Base-by-base conservation (phyloP, 1,140 invertebrate genomes). In the Hyphantria cunea region DNA sequence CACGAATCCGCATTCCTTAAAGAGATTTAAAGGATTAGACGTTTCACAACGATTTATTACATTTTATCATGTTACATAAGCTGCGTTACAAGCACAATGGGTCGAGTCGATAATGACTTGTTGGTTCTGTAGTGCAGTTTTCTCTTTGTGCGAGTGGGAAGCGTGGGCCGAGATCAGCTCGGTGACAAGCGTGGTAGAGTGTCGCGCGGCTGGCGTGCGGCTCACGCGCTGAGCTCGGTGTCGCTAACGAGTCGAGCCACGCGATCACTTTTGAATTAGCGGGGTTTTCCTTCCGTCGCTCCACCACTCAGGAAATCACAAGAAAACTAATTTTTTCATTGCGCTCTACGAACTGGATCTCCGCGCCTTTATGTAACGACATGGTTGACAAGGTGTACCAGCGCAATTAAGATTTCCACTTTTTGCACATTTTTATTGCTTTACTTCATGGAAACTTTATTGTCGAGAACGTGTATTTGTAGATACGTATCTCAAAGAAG, bases 341-440 rank as follows among this genome's bases (percentile, higher is more conserved):
- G 66, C 78, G 67, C 71, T 74, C 73, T 72, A 64, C 60, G 68
- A 84, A 88, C 86, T 89, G 78, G 86, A 88, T 86, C 73, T 84
- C 74, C 76, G 76, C 78, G 71, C 73, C 75, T 89, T 88, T 89
- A 88, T 86, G 80, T 89, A 89, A 90, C 82, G 62, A 74, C 74
- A 56, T 68, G 74, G 74, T 72, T 76, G 80, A 80, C 86, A 83
- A 80, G 83, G 80, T 79, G 78, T 79, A 80, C 81, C n/a, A 39
- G 37, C 76, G 84, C 86, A 89, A 89, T 90, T 90, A 89, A 90
- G 82, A 84, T 86, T 90, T 86, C 81, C 83, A 88, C 86, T 88
- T 89, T 89, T 90, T 90, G 82, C 78, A 62, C 66, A 78, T 72
- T 90, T 84, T 89, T 86, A 87, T 87, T 86, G 77, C 84, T 84